Base-by-base conservation (phyloP, 2,888 invertebrate species). In the Syritta pipiens region DNA sequence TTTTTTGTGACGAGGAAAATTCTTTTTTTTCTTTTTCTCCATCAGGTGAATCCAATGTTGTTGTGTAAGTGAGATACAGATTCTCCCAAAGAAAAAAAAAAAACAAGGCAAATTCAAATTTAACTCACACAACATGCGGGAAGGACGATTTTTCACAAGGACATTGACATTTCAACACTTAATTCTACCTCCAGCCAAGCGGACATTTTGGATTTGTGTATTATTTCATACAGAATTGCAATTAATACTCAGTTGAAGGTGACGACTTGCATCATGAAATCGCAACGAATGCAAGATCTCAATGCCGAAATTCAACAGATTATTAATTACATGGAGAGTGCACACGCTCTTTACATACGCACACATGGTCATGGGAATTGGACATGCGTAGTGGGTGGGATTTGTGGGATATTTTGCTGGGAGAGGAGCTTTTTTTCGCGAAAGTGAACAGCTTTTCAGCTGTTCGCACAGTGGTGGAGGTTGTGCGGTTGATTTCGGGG, bases 251-350 rank as follows among this genome's bases (percentile, higher is more conserved):
- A 51, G 6, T 1, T 37, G 17, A 7, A 19, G 17, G 1, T 30
- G 10, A 10, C 42, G 22, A 40, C 26, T 22, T 62, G 40, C 37
- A 75, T 48, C 10, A 12, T 4, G 19, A 17, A 26, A 6, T 19
- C n/a, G n/a, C 19, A 17, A 7, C 42, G 26, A 60, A 55, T 42
- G 65, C 71, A 48, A 26, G 28, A 35, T 55, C 35, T 55, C 55
- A 51, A 62, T 62, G 62, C 55, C 67, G 67, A 60, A 79, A 79
- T 74, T 79, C 79, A 79, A 79, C 79, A 79, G 79, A 68, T 79
- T 74, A 62, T 40, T 51, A 59, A 62, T 74, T 60, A 30, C 55
- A 79, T 55, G 57, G 24, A 22, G 48, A 22, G 26, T 67, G 32
- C 51, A 55, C 22, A 20, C 6, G 37, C 37, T 51, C 14, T 37